Evolutionary conservation across 2,113 vertebrate genomes (phyloP).

Genomic region (Ochotona princeps): DNA sequence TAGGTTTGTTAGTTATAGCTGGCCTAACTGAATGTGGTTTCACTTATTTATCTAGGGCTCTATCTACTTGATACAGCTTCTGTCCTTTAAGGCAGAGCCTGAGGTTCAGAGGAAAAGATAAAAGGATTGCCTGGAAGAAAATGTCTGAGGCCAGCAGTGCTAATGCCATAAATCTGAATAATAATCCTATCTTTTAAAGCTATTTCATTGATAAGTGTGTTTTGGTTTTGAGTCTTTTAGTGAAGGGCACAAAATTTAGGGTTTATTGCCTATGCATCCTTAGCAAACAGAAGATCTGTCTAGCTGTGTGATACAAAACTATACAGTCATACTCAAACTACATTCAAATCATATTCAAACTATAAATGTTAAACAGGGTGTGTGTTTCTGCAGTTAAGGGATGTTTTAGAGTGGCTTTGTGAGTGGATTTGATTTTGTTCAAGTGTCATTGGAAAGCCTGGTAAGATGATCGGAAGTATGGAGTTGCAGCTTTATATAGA

Average conservation of each 20-base stretch:
- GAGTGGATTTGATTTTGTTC: background rate
- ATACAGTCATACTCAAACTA: no score
- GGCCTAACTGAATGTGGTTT: background rate
- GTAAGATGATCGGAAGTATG: background rate
- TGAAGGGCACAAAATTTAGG: background rate
- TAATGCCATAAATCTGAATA: background rate
- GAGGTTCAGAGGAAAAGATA: background rate
- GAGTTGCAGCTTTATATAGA: slow-evolving; percentile 15
- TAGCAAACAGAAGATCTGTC: background rate
- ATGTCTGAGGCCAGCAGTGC: background rate
- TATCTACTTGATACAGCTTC: background rate
- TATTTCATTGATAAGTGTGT: background rate
- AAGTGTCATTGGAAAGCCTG: background rate
- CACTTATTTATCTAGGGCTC: background rate
- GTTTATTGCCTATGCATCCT: background rate
- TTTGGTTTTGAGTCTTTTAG: slow-evolving; percentile 11
- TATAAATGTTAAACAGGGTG: background rate
- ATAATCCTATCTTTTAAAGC: slow-evolving; percentile 10
- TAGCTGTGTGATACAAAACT: background rate
- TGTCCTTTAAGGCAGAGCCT: background rate
- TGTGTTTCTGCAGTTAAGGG: background rate
- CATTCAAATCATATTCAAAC: background rate
- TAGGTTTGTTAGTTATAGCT: background rate
- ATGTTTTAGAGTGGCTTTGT: background rate
- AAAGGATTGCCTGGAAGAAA: background rate